Percentiles rank a stretch among this genome's conserved stretches.
Conservation (phyloP, 2,113 vertebrate genomes). For the Epinephelus cyanopodus region DNA sequence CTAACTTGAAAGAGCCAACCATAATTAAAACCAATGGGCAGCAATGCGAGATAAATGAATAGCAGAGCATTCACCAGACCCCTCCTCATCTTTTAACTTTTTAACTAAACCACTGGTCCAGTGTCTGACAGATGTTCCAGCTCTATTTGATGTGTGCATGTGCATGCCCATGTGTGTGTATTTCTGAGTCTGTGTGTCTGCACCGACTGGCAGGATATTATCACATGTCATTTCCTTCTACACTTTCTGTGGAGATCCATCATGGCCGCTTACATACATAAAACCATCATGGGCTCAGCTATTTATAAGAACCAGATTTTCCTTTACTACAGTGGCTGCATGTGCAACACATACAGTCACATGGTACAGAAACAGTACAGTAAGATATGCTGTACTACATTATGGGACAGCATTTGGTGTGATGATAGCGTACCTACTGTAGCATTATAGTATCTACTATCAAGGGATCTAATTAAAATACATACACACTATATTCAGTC, state of each 20-base stretch:
- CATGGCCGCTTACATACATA: constrained; percentile 3
- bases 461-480: constrained; percentile 57
- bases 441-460: constrained; percentile 6
- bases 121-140: constrained; percentile 95
- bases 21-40: constrained; percentile 98
- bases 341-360: constrained; percentile 12
- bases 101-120: constrained; percentile 91
- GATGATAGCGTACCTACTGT: not conserved
- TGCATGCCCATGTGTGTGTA: constrained; percentile 75
- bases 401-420: not conserved
- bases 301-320: constrained; percentile 30
- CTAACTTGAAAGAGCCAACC: constrained; percentile 90
- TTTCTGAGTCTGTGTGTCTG: constrained; percentile 25
- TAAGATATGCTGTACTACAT: constrained; percentile 1
- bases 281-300: constrained; percentile 18
- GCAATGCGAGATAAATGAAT: constrained; percentile 93
- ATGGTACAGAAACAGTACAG: not conserved
- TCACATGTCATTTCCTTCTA: constrained; percentile 46
- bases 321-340: not conserved
- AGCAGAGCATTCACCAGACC: constrained; percentile 65
- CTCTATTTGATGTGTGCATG: constrained; percentile 89
- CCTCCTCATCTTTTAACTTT: constrained; percentile 79
- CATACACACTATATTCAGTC: not conserved
- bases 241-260: constrained; percentile 27
- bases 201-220: constrained; percentile 38